Conservation (phyloP, 2,888 invertebrate species). For the Aricia artaxerxes region DNA sequence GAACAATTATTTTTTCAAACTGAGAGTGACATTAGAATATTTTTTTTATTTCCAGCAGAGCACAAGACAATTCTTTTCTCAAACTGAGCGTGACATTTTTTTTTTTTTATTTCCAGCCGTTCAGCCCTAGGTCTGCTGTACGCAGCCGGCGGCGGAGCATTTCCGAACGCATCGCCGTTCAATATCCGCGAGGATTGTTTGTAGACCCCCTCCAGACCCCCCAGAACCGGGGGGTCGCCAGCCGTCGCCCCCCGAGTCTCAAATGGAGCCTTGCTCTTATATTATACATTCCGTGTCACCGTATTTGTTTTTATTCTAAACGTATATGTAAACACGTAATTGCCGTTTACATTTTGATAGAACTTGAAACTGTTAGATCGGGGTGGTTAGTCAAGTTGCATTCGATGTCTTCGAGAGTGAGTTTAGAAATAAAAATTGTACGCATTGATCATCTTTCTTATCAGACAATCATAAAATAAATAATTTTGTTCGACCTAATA, state of each 20-base stretch:
- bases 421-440: neutral
- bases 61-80: constrained; percentile 14
- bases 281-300: constrained; percentile 37
- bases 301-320: constrained; percentile 37
- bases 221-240: constrained; percentile 33
- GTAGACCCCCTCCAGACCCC: constrained; percentile 55
- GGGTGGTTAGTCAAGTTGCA: neutral
- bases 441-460: too few relatives aligned
- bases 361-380: neutral
- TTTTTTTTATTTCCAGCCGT: constrained; percentile 10
- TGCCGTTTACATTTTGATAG: constrained; percentile 22
- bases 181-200: constrained; percentile 79
- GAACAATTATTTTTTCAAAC: constrained; percentile 11
- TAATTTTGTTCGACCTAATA: too few relatives aligned
- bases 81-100: constrained; percentile 33
- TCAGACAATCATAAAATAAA: too few relatives aligned
- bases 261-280: constrained; percentile 53
- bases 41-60: constrained; percentile 8
- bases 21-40: constrained; percentile 32
- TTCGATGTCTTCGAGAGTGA: neutral
- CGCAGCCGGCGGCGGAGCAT: constrained; percentile 65
- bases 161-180: constrained; percentile 78
- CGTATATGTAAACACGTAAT: constrained; percentile 20
- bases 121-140: constrained; percentile 53
- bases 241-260: constrained; percentile 42